These are phyloP conservation scores for Andricus grossulariae DNA, from an alignment of 1,140 invertebrate species.

Conservation along the genomic window DNA sequence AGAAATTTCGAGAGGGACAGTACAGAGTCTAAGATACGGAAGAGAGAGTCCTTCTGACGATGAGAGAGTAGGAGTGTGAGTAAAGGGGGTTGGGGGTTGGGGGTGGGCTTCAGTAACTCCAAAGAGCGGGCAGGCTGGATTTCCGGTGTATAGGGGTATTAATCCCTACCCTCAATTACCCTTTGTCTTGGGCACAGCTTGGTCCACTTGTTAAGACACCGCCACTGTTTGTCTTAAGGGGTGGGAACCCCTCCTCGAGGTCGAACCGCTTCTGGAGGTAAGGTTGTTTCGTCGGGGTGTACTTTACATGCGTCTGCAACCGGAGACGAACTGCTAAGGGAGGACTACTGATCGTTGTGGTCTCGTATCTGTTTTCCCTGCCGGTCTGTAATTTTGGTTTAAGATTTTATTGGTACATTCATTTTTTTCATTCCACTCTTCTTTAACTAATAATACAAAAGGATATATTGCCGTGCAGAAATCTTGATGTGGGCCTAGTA, in stretches of 20 bases:
- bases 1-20: slow-evolving; percentile 35
- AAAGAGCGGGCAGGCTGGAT: slow-evolving; percentile 66
- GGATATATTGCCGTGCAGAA: too few relatives aligned
- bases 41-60: slow-evolving; percentile 29
- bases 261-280: slow-evolving; percentile 69
- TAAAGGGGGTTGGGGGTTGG: slow-evolving; percentile 50
- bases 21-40: slow-evolving; percentile 41
- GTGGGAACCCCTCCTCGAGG: slow-evolving; percentile 56
- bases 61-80: slow-evolving; percentile 30
- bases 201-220: slow-evolving; percentile 77
- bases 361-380: slow-evolving; percentile 65
- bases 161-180: slow-evolving; percentile 77
- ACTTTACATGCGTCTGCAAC: slow-evolving; percentile 75
- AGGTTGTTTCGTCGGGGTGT: slow-evolving; percentile 71
- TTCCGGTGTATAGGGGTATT: slow-evolving; percentile 76
- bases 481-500: too few relatives aligned
- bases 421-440: too few relatives aligned
- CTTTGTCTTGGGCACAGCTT: slow-evolving; percentile 77
- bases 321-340: slow-evolving; percentile 74
- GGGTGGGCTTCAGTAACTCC: slow-evolving; percentile 59
- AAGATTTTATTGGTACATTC: too few relatives aligned
- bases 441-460: too few relatives aligned
- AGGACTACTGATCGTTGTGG: slow-evolving; percentile 76
- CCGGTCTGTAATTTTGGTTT: slow-evolving; percentile 51
- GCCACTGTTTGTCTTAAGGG: slow-evolving; percentile 76